Base-by-base conservation (phyloP, 2,797 vertebrate species). In the Muscicapa striata region DNA sequence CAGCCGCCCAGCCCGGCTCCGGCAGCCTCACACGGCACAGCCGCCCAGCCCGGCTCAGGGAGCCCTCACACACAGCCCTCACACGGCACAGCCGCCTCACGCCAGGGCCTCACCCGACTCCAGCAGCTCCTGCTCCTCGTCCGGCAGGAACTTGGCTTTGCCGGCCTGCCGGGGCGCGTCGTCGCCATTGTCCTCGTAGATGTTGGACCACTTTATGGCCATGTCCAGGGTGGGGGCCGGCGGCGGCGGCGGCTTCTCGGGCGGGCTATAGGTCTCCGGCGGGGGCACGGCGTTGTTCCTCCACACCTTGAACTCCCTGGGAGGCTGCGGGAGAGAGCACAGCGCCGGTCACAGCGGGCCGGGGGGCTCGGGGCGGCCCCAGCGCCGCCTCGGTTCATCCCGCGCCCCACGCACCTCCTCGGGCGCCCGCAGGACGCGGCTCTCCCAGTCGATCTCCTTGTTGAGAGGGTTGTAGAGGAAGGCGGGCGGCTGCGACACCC, bases 151-250 rank as follows among this genome's bases (percentile, higher is more conserved):
- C 32, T 34, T 97, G 34, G 98, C 98, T 54, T 96, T 98, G 9
- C 96, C 85, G 52, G 96, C 96, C 30, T 97, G 93, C 41, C 98
- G 98, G 0, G 99, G 99, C 49, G 99, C 99, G 20, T 99, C 99
- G 4, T 98, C 99, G 10, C 99, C 99, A 15, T 99, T 99, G 97
- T 99, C 99, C 91, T 99, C 98, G 22, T 99, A 99, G 63, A 99
- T 99, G 67, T 98, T 99, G 83, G 99, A 99, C 99, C 99, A 99
- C 91, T 99, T 99, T 57, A 99, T 99, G 41, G 99, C 99, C 99
- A 99, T 99, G 95, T 99, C 99, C 94, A 98, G 97, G 32, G 99
- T 99, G 0, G 98, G 98, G 2, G 98, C 98, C 1, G 98, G 98
- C 11, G 98, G 98, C 21, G 98, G 98, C 21, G 98, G 98, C 95